A percentile compares a stretch with the other conserved stretches of the same genome.
Evolutionary conservation across 2,113 vertebrate species (phyloP).

Genomic region (Phaethon lepturus): DNA sequence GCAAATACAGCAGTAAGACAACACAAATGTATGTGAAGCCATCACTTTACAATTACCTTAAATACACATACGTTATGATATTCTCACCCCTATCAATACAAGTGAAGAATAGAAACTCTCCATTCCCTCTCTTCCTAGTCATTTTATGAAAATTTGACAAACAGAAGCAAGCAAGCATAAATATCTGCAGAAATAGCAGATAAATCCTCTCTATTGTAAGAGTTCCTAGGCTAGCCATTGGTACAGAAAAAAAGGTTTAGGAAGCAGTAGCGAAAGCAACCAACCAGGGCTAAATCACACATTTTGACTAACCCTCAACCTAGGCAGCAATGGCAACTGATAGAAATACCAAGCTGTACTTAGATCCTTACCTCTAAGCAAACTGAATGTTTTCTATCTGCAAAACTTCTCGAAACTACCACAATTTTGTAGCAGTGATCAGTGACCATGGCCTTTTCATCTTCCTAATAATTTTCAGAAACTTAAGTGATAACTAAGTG

Average conservation of each 20-base stretch:
- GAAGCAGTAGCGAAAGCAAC: background rate
- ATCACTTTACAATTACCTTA: background rate
- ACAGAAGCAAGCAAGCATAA: background rate
- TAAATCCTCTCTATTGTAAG: background rate
- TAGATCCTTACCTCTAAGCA: background rate
- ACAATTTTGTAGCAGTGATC: background rate
- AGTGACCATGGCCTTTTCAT: rapidly evolving
- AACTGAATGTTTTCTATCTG: background rate
- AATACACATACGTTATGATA: background rate
- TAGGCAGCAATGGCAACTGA: background rate
- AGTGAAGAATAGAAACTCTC: background rate
- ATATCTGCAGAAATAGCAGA: background rate
- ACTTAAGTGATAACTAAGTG: background rate
- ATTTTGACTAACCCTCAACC: background rate
- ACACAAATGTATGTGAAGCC: background rate
- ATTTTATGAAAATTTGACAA: background rate
- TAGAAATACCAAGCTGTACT: background rate
- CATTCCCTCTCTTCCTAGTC: background rate
- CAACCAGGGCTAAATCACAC: background rate
- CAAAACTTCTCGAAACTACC: background rate
- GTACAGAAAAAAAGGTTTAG: background rate
- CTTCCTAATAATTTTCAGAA: background rate
- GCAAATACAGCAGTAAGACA: background rate
- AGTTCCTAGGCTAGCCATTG: background rate
- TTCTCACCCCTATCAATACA: background rate